Evolutionary conservation across 2,797 vertebrate species (phyloP).

Genomic region (Pseudopleuronectes americanus): DNA sequence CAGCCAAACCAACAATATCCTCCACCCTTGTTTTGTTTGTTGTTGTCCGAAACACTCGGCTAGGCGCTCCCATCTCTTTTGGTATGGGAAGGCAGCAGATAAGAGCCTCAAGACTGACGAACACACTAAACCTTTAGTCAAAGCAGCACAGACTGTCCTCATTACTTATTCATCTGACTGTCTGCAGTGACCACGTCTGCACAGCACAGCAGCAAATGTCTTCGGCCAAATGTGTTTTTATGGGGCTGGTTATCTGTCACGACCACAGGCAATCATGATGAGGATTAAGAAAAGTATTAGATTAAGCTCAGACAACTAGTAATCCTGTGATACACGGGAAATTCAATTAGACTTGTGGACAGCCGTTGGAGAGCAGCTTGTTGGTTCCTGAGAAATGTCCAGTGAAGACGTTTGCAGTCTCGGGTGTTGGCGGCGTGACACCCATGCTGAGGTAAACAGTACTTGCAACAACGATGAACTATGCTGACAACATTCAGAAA

Average conservation of each 20-base stretch:
- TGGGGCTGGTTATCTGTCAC: conserved; percentile 26
- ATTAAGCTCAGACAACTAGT: conserved; percentile 46
- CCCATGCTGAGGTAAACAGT: conserved; percentile 37
- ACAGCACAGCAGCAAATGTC: conserved; percentile 5
- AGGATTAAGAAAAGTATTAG: conserved; percentile 49
- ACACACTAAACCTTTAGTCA: conserved; percentile 3
- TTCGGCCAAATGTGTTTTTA: conserved; percentile 11
- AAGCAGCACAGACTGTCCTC: neutral
- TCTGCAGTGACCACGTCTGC: conserved; percentile 15
- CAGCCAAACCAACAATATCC: no score
- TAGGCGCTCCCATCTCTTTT: no score
- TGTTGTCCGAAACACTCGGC: no score
- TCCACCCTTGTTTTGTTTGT: no score
- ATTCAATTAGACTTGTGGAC: conserved; percentile 49
- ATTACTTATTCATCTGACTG: conserved; percentile 3
- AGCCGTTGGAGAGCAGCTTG: conserved; percentile 25
- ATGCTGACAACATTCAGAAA: conserved; percentile 22
- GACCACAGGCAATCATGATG: conserved; percentile 40
- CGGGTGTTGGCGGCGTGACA: conserved; percentile 15
- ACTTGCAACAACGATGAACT: conserved; percentile 29
- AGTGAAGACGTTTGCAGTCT: neutral
- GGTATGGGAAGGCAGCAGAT: no score
- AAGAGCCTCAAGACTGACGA: no score
- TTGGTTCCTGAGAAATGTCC: conserved; percentile 4
- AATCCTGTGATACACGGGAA: conserved; percentile 39